These are phyloP conservation scores for Trachythela sp. DNA, from an alignment of 64 coral and sea anemone species.

Conservation along the genomic window DNA sequence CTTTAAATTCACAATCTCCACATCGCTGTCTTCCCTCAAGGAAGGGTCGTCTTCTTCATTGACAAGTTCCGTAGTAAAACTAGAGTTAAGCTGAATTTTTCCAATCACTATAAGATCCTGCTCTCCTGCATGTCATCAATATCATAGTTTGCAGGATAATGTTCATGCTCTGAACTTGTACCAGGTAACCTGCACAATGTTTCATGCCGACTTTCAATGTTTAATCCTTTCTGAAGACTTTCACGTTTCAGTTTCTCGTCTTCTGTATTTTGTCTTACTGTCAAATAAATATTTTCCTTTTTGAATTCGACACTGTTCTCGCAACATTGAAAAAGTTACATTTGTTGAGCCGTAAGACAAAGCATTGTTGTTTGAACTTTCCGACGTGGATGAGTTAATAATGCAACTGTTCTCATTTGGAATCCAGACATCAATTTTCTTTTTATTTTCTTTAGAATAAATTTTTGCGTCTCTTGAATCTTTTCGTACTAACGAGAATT, in stretches of 20 bases:
- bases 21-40: no score
- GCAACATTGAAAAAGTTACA: neutral
- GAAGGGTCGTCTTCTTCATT: neutral
- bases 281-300: neutral
- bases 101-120: neutral
- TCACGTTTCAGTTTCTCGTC: neutral
- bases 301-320: neutral
- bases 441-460: no score
- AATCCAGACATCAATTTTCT: neutral
- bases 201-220: no score
- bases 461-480: no score
- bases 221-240: neutral
- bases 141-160: no score
- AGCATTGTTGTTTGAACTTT: no score
- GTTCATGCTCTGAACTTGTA: no score
- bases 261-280: neutral
- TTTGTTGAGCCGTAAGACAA: no score
- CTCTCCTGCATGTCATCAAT: neutral
- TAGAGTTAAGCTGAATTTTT: neutral
- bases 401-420: neutral
- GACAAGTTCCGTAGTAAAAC: neutral
- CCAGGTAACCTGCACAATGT: neutral
- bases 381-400: no score
- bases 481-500: no score
- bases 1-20: no score